Evolutionary conservation across 1,140 invertebrate species (phyloP).

Genomic region (Lordiphosa clarofinis): DNA sequence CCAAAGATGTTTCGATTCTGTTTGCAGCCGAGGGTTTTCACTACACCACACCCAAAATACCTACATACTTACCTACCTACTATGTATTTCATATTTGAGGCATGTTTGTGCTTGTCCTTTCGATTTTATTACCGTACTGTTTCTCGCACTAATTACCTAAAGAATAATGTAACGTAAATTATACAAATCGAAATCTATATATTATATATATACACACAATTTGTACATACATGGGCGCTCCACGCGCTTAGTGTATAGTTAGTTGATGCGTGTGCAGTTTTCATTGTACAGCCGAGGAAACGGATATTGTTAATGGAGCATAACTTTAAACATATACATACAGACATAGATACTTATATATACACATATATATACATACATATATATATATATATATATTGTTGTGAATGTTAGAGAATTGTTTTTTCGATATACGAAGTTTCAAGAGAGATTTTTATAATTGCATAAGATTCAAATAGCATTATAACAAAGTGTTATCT

Average conservation of each 20-base stretch:
- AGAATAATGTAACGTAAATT: conserved; percentile 41
- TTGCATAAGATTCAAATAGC: conserved; percentile 12
- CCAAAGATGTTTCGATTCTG: conserved; percentile 26
- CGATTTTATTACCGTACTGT: conserved; percentile 69
- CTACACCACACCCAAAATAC: conserved; percentile 30
- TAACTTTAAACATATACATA: conserved; percentile 16
- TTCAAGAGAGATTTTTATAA: conserved; percentile 43
- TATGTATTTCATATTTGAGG: conserved; percentile 53
- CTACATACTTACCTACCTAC: conserved; percentile 43
- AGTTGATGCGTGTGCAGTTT: conserved; percentile 9
- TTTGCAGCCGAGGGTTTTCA: not conserved
- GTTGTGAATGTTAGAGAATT: conserved; percentile 75
- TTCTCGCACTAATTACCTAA: conserved; percentile 70
- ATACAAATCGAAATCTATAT: conserved; percentile 44
- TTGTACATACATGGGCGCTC: not conserved
- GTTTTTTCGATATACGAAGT: conserved; percentile 64
- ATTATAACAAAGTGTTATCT: conserved; percentile 8
- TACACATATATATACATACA: conserved; percentile 1
- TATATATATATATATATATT: conserved; percentile 49
- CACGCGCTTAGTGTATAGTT: no score
- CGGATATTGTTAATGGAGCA: conserved; percentile 37
- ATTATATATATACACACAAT: conserved; percentile 43
- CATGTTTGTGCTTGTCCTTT: conserved; percentile 58
- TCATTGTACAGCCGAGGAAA: conserved; percentile 24
- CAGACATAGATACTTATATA: no score